Evolutionary conservation across 2,888 invertebrate genomes (phyloP).

Genomic region (Diadegma fenestrale): DNA sequence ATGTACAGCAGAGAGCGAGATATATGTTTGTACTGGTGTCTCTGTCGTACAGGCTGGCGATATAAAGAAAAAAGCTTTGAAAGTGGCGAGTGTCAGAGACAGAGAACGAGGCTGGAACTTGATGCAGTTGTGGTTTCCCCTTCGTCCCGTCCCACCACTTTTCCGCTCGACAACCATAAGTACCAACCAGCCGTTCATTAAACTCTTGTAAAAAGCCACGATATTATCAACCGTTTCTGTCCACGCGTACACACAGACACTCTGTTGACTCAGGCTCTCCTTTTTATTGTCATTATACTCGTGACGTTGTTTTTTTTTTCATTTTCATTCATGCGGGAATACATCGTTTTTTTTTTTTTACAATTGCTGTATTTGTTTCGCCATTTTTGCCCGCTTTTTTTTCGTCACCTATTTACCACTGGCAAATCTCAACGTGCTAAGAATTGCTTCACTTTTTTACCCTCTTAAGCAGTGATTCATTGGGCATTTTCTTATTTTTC

Average conservation of each 20-base stretch:
- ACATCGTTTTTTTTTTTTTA: slow-evolving; percentile 1
- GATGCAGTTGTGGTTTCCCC: slow-evolving; percentile 76
- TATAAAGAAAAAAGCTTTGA: slow-evolving; percentile 78
- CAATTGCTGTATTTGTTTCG: slow-evolving; percentile 34
- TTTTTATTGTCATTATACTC: slow-evolving; percentile 50
- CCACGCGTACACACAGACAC: slow-evolving; percentile 69
- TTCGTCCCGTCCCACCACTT: slow-evolving; percentile 82
- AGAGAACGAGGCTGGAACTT: slow-evolving; percentile 63
- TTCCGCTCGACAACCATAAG: slow-evolving; percentile 81
- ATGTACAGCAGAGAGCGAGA: background rate
- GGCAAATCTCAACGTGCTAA: background rate
- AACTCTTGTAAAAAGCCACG: slow-evolving; percentile 76
- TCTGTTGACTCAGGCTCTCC: slow-evolving; percentile 64
- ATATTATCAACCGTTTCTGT: slow-evolving; percentile 76
- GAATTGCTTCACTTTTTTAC: background rate
- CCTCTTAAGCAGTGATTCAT: background rate
- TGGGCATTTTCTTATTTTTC: background rate
- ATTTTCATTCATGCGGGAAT: slow-evolving; percentile 57
- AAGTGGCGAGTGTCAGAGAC: slow-evolving; percentile 75
- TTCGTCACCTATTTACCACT: background rate
- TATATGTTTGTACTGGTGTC: slow-evolving; percentile 30
- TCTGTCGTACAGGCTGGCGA: slow-evolving; percentile 45
- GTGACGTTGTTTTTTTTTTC: slow-evolving; percentile 35
- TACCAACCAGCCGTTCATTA: slow-evolving; percentile 79
- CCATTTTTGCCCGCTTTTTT: slow-evolving; percentile 22